phyloP scores from a whole-genome alignment of 2,888 invertebrate species.

The Eudemis profundana region DNA sequence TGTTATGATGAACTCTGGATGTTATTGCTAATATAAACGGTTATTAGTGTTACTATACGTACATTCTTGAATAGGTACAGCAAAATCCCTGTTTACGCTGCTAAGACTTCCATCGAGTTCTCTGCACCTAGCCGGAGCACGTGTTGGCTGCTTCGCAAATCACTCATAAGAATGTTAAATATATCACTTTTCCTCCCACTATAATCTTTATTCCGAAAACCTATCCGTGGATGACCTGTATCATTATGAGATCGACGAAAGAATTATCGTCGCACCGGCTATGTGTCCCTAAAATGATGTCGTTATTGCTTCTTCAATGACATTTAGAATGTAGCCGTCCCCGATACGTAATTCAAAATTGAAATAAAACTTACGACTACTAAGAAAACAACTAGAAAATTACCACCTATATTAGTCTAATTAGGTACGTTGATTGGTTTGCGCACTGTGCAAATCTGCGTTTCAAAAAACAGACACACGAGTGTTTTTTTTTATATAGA shows the following conservation, averaged over 20 bases:
- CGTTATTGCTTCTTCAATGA: constrained; percentile 17
- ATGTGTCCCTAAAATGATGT: constrained; percentile 26
- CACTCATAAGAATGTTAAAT: constrained; percentile 68
- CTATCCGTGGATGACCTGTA: constrained; percentile 47
- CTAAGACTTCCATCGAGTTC: constrained; percentile 65
- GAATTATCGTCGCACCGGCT: constrained; percentile 20
- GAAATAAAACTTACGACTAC: not conserved
- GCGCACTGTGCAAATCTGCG: too few species aligned
- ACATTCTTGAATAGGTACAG: constrained; percentile 35
- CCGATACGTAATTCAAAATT: not conserved
- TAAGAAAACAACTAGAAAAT: too few species aligned
- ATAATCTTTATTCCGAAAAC: constrained; percentile 55
- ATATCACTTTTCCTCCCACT: constrained; percentile 57
- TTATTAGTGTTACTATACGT: constrained; percentile 40
- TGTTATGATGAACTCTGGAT: constrained; percentile 41
- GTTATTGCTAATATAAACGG: constrained; percentile 42
- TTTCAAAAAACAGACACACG: too few species aligned
- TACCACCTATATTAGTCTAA: too few species aligned
- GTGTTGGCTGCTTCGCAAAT: constrained; percentile 75
- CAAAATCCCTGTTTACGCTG: constrained; percentile 45
- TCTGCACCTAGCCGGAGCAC: constrained; percentile 62
- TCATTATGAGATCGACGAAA: constrained; percentile 34
- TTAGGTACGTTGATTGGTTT: too few species aligned
- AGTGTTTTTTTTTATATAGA: too few species aligned
- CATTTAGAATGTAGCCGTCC: constrained; percentile 16